Conservation (phyloP, 1,140 invertebrate genomes). For the Macrobrachium nipponense region DNA sequence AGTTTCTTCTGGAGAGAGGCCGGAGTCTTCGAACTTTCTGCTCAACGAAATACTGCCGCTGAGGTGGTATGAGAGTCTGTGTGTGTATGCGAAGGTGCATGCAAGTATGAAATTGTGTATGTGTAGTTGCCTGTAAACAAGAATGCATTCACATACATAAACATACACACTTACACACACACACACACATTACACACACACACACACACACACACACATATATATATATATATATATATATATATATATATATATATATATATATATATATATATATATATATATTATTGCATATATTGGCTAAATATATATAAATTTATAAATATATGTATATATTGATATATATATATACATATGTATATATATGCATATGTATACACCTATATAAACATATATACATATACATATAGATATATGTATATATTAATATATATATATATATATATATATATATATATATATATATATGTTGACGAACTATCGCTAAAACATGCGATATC, state of each 20-base stretch:
- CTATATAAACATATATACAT: no score
- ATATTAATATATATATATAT: neutral
- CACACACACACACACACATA: neutral
- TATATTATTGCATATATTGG: slow-evolving; percentile 1
- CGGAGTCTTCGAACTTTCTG: no score
- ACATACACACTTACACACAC: neutral
- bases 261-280: slow-evolving; percentile 6
- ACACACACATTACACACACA: neutral
- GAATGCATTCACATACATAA: neutral
- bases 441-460: neutral
- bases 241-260: slow-evolving; percentile 6
- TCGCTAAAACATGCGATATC: no score
- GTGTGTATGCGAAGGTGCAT: no score
- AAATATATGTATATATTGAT: neutral
- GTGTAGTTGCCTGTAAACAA: no score
- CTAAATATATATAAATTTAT: slow-evolving; percentile 1
- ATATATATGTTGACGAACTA: neutral
- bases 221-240: slow-evolving; percentile 20
- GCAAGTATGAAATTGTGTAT: no score
- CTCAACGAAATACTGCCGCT: no score
- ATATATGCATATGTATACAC: no score
- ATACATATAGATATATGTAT: neutral
- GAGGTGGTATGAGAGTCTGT: no score
- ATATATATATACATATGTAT: neutral
- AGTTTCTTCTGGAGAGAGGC: no score